phyloP scores from a whole-genome alignment of 2,888 invertebrate species.

The Acronicta alni region DNA sequence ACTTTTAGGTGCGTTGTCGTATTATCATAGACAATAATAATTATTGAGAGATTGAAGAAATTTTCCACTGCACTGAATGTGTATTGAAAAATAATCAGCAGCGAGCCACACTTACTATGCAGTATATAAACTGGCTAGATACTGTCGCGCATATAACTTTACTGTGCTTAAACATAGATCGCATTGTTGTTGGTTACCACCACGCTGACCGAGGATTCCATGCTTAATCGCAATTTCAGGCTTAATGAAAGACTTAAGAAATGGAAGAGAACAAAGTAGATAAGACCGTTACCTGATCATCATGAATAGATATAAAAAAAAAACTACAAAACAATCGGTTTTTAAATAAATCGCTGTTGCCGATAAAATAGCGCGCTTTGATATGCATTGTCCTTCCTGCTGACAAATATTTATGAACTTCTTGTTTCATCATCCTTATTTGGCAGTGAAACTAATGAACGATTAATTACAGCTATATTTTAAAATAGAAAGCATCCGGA shows the following conservation, averaged over 20 bases:
- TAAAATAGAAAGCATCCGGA: conserved; percentile 54
- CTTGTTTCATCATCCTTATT: conserved; percentile 31
- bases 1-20: no score
- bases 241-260: neutral
- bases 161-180: conserved; percentile 5
- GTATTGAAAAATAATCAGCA: no score
- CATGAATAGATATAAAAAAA: no score
- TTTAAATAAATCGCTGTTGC: neutral
- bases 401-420: conserved; percentile 27
- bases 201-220: neutral
- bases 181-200: conserved; percentile 3
- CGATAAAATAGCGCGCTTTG: neutral
- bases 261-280: no score
- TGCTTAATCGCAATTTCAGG: neutral
- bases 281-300: no score
- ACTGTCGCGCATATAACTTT: neutral
- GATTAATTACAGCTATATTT: conserved; percentile 45
- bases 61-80: no score
- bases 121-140: no score
- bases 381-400: conserved; percentile 26
- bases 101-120: no score
- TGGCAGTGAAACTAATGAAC: conserved; percentile 18
- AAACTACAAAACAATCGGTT: neutral
- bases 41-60: no score
- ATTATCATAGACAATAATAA: no score